A percentile compares a stretch with the other conserved stretches of the same genome.
phyloP scores from a whole-genome alignment of 2,888 invertebrate species.

The Polyommatus iphigenia region DNA sequence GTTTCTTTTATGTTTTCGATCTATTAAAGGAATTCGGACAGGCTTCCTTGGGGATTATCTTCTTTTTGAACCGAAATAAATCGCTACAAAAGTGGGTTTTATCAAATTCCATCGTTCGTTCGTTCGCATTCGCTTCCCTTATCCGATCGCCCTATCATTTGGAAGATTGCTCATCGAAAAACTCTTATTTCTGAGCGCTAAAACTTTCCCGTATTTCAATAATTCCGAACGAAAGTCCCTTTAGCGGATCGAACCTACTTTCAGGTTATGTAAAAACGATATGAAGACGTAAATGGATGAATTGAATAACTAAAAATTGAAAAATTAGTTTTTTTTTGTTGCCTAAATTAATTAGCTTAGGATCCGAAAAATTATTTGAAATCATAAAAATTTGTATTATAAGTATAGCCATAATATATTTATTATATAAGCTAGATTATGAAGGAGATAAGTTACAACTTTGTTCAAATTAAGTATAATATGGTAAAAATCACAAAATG shows the following conservation, averaged over 20 bases:
- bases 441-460: no score
- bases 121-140: constrained; percentile 15
- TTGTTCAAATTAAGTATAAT: no score
- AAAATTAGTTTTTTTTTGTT: no score
- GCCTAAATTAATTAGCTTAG: no score
- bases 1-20: constrained; percentile 11
- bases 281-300: no score
- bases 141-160: background rate
- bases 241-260: constrained; percentile 1
- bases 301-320: no score
- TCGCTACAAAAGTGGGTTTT: constrained; percentile 11
- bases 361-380: no score
- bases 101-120: constrained; percentile 13
- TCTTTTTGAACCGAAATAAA: constrained; percentile 11
- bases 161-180: constrained; percentile 14
- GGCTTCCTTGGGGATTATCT: background rate
- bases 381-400: no score
- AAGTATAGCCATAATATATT: no score
- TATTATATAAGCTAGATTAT: no score
- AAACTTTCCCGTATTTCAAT: background rate
- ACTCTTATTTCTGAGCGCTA: background rate
- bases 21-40: background rate
- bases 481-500: no score
- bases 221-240: background rate
- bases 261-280: constrained; percentile 15